Evolutionary conservation across 2,888 invertebrate genomes (phyloP).

Genomic region (Clitarchus hookeri): DNA sequence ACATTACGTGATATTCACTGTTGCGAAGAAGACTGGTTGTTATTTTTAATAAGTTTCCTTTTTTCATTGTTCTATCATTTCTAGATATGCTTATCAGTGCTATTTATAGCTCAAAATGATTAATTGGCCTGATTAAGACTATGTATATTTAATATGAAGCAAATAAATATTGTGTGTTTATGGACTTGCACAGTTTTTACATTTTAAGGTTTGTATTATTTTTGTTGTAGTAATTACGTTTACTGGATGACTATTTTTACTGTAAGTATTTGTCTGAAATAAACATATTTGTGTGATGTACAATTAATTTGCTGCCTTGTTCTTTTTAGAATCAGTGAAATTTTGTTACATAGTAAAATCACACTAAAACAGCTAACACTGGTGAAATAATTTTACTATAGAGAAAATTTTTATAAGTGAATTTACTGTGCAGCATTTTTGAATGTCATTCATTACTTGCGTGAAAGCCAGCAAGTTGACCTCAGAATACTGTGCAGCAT

Average conservation of each 20-base stretch:
- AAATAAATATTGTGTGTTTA: neutral
- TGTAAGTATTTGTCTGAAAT: constrained; percentile 6
- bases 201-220: neutral
- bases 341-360: too few relatives aligned
- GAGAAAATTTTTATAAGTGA: too few relatives aligned
- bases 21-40: neutral
- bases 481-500: too few relatives aligned
- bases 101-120: neutral
- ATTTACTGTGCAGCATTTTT: too few relatives aligned
- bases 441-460: too few relatives aligned
- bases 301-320: too few relatives aligned
- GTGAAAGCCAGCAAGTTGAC: too few relatives aligned
- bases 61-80: neutral
- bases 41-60: neutral
- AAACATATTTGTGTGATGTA: neutral
- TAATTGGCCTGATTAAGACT: neutral
- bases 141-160: neutral
- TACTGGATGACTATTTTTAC: neutral
- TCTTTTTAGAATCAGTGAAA: too few relatives aligned
- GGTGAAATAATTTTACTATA: too few relatives aligned
- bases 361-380: too few relatives aligned
- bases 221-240: neutral
- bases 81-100: neutral
- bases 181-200: neutral
- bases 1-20: neutral